A percentile compares a stretch with the other conserved stretches of the same genome.
Conservation (phyloP, 2,797 vertebrate genomes). For the Cyprinodon diabolis region DNA sequence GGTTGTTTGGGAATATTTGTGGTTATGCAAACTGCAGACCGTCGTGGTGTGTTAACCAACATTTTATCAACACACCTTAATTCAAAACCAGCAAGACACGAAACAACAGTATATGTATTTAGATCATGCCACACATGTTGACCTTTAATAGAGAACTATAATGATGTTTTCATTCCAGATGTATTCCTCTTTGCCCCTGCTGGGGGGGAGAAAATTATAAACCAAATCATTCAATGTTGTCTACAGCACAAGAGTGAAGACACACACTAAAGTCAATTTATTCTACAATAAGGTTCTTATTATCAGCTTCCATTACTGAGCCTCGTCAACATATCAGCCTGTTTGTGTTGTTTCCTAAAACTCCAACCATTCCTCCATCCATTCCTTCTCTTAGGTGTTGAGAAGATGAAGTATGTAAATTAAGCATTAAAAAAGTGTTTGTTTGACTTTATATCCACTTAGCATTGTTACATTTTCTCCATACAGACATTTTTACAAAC, state of each 20-base stretch:
- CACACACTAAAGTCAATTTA: slow-evolving; percentile 22
- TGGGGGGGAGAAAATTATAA: slow-evolving; percentile 30
- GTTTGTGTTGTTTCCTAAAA: slow-evolving; percentile 30
- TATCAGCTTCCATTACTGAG: slow-evolving; percentile 38
- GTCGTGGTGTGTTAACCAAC: neutral
- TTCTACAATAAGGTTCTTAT: slow-evolving; percentile 20
- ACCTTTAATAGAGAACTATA: neutral
- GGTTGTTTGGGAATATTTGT: neutral
- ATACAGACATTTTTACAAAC: slow-evolving; percentile 11
- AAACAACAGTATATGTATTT: neutral
- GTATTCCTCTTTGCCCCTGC: slow-evolving; percentile 18
- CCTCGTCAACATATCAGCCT: slow-evolving; percentile 42
- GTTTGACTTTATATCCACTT: slow-evolving; percentile 18
- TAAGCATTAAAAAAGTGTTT: neutral
- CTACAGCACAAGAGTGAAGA: slow-evolving; percentile 44
- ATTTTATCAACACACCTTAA: too few species aligned
- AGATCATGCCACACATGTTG: neutral
- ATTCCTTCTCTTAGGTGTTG: slow-evolving; percentile 2
- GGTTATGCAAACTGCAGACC: neutral
- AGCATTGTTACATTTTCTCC: slow-evolving; percentile 17
- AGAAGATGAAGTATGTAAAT: slow-evolving; percentile 3
- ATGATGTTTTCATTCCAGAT: slow-evolving; percentile 7
- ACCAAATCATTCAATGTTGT: slow-evolving; percentile 26
- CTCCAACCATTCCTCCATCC: neutral
- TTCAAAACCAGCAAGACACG: neutral